Conservation (phyloP, 2,888 invertebrate species). For the Saturnia japonica region DNA sequence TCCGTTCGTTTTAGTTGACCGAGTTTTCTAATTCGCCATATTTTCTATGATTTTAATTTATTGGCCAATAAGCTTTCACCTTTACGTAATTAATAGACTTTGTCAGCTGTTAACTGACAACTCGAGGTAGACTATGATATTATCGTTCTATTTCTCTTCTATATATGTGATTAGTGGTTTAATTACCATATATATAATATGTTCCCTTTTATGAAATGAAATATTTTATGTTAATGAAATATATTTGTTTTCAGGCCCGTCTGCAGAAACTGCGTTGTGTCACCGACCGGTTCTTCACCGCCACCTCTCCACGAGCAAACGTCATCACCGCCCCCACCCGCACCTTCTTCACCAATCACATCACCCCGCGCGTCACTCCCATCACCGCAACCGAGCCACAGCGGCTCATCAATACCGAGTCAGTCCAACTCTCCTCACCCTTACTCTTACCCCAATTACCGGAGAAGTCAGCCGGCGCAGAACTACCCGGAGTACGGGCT, state of each 20-base stretch:
- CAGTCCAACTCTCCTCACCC: slow-evolving; percentile 71
- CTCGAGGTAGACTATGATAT: not conserved
- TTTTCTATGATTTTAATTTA: not conserved
- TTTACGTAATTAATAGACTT: not conserved
- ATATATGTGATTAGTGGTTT: no score
- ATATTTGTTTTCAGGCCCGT: slow-evolving; percentile 84
- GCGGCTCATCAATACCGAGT: slow-evolving; percentile 65
- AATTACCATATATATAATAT: no score
- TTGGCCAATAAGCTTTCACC: not conserved
- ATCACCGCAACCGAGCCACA: slow-evolving; percentile 72
- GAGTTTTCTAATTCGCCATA: not conserved
- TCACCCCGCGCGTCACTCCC: slow-evolving; percentile 63
- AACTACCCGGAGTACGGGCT: slow-evolving; percentile 59
- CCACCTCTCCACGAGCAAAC: slow-evolving; percentile 67
- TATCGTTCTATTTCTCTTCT: no score
- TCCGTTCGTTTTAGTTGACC: not conserved
- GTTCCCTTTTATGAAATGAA: no score
- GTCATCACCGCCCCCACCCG: slow-evolving; percentile 67
- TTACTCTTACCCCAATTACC: slow-evolving; percentile 67
- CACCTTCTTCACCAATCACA: slow-evolving; percentile 64
- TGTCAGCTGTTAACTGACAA: not conserved
- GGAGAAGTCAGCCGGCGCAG: slow-evolving; percentile 57
- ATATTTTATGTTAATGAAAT: not conserved
- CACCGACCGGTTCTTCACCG: slow-evolving; percentile 74
- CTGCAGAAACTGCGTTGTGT: slow-evolving; percentile 90